Base-by-base conservation (phyloP, 2,888 invertebrate genomes). In the Pyrocoelia pectoralis region DNA sequence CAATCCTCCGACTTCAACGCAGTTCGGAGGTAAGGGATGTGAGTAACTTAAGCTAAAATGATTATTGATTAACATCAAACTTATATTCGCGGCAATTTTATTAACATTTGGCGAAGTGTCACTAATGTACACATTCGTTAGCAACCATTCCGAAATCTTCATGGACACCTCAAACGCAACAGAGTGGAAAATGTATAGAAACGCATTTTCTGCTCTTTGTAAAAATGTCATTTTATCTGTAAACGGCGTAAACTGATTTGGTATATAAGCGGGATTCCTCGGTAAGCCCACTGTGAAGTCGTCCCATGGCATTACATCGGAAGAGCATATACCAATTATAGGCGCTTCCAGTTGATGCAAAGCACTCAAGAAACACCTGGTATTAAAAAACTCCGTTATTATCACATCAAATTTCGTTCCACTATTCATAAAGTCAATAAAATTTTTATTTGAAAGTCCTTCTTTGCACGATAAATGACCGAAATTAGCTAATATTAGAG, bases 351-450 rank as follows among this genome's bases (percentile, higher is more conserved):
- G 81, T 65, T 85, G 84, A 73, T 89, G 82, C 0, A 87, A 87
- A 24, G 91, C 77, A 0, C 86, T 88, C 66, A 89, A 78, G 76
- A 86, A 86, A 74, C 91, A 90, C 72, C 91, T 89, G 61, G 85
- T 85, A 67, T 89, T 89, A 74, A 91, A 91, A 61, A 85, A 85
- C 76, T 92, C 91, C 46, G 87, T 81, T 0, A 91, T 76, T 3
- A 89, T 82, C 0, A 91, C 77, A 76, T 92, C 90, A 71, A 86
- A 50, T 24, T 50, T 12, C 1, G 12, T n/a, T 9, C 13, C 12
- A 9, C 8, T 10, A 2, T 50, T 24, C 2, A 43, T 4, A 17
- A 43, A 13, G 8, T 15, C n/a, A 10, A 13, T 29, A 50, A 29
- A 9, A 18, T 13, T 13, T 24, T 14, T 14, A 24, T 50, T n/a